phyloP scores from a whole-genome alignment of 2,797 vertebrate genomes.

The Neomorphus geoffroyi region DNA sequence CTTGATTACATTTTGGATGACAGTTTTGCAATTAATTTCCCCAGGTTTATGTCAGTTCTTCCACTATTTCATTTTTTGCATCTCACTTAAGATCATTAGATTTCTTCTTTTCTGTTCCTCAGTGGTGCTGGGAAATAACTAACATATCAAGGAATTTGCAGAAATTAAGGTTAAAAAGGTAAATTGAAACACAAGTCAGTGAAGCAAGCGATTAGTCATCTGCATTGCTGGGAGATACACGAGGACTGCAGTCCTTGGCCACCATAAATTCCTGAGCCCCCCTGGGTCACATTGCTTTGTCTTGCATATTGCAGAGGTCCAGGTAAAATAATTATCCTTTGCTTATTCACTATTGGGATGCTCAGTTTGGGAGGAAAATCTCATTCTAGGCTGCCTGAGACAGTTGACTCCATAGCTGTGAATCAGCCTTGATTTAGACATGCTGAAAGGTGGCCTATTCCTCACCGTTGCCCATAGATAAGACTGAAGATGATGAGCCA shows the following conservation, averaged over 20 bases:
- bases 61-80: not conserved
- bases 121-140: not conserved
- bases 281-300: not conserved
- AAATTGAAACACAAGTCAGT: not conserved
- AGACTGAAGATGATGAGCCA: not conserved
- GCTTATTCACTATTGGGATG: not conserved
- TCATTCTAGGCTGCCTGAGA: not conserved
- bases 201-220: not conserved
- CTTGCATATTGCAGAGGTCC: not conserved
- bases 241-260: not conserved
- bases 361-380: not conserved
- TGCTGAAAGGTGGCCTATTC: not conserved
- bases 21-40: constrained; percentile 5
- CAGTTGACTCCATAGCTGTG: not conserved
- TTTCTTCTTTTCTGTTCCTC: not conserved
- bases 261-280: not conserved
- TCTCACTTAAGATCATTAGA: not conserved
- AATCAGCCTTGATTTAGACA: not conserved
- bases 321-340: not conserved
- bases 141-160: not conserved
- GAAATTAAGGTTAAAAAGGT: not conserved
- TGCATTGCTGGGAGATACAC: not conserved
- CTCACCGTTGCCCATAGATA: not conserved
- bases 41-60: not conserved
- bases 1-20: not conserved